Evolutionary conservation across 2,797 vertebrate species (phyloP).

Genomic region (Hemitrygon akajei): DNA sequence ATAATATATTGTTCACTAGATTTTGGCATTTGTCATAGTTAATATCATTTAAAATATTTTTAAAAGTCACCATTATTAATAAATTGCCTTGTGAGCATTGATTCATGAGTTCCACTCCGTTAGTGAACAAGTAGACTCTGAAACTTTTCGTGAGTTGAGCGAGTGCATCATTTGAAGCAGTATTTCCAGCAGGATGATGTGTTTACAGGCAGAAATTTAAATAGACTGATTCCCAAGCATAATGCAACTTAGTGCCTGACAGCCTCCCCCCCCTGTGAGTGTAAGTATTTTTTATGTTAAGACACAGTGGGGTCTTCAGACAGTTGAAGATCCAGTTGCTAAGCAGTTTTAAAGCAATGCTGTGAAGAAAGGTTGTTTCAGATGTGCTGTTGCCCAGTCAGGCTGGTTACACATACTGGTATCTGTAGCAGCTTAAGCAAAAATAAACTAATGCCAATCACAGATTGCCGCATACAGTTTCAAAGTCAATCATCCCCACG

Average conservation of each 20-base stretch:
- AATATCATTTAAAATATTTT: constrained; percentile 14
- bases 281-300: neutral
- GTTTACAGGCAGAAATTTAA: constrained; percentile 12
- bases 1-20: neutral
- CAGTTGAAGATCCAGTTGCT: constrained; percentile 22
- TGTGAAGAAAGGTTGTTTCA: neutral
- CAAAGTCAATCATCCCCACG: neutral
- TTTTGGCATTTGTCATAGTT: neutral
- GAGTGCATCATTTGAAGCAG: neutral
- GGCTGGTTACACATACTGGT: neutral
- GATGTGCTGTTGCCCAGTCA: neutral
- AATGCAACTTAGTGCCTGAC: neutral
- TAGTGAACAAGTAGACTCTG: neutral
- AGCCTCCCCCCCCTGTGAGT: neutral
- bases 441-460: neutral
- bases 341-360: neutral
- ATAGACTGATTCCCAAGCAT: neutral
- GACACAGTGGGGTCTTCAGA: constrained; percentile 24
- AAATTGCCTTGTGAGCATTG: neutral
- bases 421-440: neutral
- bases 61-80: neutral
- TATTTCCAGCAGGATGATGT: neutral
- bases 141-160: neutral
- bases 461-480: neutral
- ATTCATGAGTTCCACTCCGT: neutral